Evolutionary conservation across 2,113 vertebrate genomes (phyloP).

Genomic region (Prolemur simus): DNA sequence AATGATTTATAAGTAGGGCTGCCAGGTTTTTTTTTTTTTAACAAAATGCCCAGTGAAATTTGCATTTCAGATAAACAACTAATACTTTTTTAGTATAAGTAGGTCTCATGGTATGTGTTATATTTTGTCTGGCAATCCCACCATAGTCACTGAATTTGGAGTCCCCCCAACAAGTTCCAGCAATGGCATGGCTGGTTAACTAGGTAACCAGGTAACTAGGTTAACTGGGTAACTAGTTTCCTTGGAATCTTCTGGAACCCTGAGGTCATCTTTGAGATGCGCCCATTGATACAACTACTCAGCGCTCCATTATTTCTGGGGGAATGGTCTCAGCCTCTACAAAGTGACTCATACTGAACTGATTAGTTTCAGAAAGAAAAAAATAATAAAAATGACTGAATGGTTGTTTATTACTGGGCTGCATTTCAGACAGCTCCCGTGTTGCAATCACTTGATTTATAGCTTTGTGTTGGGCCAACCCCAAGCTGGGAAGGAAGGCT

Average conservation of each 20-base stretch:
- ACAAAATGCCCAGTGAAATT: neutral
- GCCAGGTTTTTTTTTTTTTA: neutral
- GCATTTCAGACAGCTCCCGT: conserved; percentile 62
- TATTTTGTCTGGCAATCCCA: neutral
- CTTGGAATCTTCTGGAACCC: conserved; percentile 1
- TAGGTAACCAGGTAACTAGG: too few species aligned
- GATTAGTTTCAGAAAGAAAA: conserved; percentile 71
- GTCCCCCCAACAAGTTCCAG: fast-evolving
- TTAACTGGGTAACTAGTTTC: neutral
- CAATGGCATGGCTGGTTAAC: neutral
- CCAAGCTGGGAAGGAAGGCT: conserved; percentile 42
- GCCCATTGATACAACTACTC: conserved; percentile 67
- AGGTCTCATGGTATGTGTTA: fast-evolving
- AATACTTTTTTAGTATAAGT: neutral
- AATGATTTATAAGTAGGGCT: fast-evolving
- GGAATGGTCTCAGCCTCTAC: conserved; percentile 59
- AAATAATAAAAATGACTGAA: conserved; percentile 63
- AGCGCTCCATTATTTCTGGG: conserved; percentile 63
- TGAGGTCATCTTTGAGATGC: conserved; percentile 64
- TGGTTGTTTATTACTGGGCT: conserved; percentile 68
- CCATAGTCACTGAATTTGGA: neutral
- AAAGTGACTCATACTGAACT: conserved; percentile 69
- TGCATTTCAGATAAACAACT: neutral
- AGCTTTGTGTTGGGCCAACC: conserved; percentile 62
- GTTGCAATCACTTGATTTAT: conserved; percentile 78